These are phyloP conservation scores for Dendrocincla fuliginosa DNA, from an alignment of 2,797 vertebrate species.

Conservation along the genomic window DNA sequence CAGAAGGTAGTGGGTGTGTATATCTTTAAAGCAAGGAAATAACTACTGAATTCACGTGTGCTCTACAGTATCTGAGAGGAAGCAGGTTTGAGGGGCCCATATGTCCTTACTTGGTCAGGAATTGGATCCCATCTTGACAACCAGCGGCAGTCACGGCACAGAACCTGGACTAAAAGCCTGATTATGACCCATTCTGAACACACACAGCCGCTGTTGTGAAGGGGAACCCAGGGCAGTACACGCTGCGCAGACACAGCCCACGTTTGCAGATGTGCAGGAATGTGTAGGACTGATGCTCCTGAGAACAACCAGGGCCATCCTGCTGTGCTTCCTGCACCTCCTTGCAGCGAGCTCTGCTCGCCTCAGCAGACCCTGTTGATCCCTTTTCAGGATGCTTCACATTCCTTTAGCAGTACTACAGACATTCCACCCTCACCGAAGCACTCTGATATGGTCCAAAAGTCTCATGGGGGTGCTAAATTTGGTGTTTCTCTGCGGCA, in stretches of 20 bases:
- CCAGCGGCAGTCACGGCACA: neutral
- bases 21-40: conserved; percentile 56
- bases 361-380: conserved; percentile 18
- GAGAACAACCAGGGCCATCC: neutral
- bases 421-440: conserved; percentile 54
- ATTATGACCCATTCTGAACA: neutral
- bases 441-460: conserved; percentile 49
- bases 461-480: conserved; percentile 49
- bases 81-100: conserved; percentile 35
- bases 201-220: neutral
- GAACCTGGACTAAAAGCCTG: neutral
- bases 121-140: neutral
- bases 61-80: neutral
- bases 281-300: neutral
- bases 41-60: conserved; percentile 43
- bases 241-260: accelerated
- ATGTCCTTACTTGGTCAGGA: neutral
- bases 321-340: neutral
- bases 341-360: neutral
- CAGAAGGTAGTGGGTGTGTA: conserved; percentile 27
- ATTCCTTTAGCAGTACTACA: conserved; percentile 55
- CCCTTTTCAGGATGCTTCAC: conserved; percentile 53
- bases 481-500: conserved; percentile 25
- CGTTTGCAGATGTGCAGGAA: conserved; percentile 15
- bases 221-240: neutral